Conservation (phyloP, 1,140 invertebrate species). For the Leucophenga varia region DNA sequence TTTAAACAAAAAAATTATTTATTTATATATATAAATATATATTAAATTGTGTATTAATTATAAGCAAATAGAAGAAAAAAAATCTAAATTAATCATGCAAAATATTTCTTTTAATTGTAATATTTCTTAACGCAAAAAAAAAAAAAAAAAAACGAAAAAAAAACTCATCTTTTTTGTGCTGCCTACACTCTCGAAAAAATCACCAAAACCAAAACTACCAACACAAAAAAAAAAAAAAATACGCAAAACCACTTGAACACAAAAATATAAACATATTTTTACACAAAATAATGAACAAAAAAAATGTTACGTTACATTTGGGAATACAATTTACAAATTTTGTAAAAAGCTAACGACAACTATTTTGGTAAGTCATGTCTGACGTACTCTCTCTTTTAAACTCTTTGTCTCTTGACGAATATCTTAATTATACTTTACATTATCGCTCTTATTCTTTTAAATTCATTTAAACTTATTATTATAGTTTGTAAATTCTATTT, state of each 20-base stretch:
- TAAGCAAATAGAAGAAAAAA: too few species aligned
- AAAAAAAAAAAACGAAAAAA: conserved; percentile 25
- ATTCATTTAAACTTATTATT: too few species aligned
- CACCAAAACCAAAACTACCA: conserved; percentile 15
- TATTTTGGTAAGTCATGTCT: conserved; percentile 89
- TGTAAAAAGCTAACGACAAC: conserved; percentile 90
- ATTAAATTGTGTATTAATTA: conserved; percentile 8
- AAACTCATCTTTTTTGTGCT: conserved; percentile 15
- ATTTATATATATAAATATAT: too few species aligned
- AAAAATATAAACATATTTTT: conserved; percentile 23
- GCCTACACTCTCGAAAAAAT: conserved; percentile 11
- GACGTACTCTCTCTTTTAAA: too few species aligned
- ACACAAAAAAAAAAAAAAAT: conserved; percentile 20
- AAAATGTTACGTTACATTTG: too few species aligned
- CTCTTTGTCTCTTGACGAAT: too few species aligned
- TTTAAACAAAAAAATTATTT: too few species aligned
- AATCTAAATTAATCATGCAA: too few species aligned
- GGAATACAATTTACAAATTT: too few species aligned
- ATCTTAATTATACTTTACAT: too few species aligned
- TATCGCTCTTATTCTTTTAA: too few species aligned
- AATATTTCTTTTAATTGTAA: neutral
- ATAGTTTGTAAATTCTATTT: too few species aligned
- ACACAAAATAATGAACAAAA: conserved; percentile 17
- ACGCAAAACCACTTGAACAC: conserved; percentile 7
- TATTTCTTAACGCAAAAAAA: conserved; percentile 11